Base-by-base conservation (phyloP, 1,140 invertebrate genomes). In the Prorops nasuta region DNA sequence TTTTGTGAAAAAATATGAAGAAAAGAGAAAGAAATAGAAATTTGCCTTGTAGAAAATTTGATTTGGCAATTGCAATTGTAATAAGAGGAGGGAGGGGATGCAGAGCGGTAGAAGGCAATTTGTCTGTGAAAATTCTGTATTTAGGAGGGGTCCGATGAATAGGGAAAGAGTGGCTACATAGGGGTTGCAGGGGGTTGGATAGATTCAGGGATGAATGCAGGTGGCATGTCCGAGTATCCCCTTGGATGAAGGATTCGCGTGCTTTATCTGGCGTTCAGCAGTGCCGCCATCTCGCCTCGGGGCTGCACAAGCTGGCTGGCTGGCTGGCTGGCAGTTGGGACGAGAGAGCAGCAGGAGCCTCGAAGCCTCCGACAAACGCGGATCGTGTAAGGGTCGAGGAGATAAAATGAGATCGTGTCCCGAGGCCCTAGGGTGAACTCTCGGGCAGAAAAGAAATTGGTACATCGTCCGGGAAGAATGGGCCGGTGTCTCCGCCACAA, bases 321-420 rank as follows among this genome's bases (percentile, higher is more conserved):
- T 21, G 3, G 18, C 4, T 22, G 39, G 24, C 43, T 24, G 53
- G 34, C 42, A 22, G 57, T 31, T 44, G 48, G 49, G 43, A 49
- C 32, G 39, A 15, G 45, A 20, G 24, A 45, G 34, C 17, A 42
- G n/a, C n/a, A 34, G 44, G 50, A 51, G 37, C 49, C 40, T 51
- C 51, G 65, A 63, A 67, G n/a, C n/a, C n/a, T n/a, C 20, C 38
- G 34, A 74, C 72, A 74, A 72, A 72, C 69, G 70, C 60, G 60
- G 58, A 60, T 72, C 68, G 55, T 73, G 66, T 72, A 73, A 72
- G 68, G 70, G 69, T 64, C 58, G 62, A 56, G 57, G 51, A 71
- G 69, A 73, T 74, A 73, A 75, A 75, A 75, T 72, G 68, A 73
- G 71, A 72, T 73, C 72, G 69, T 72, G 72, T 74, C 69, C 59